A percentile compares a stretch with the other conserved stretches of the same genome.
Conservation (phyloP, 2,888 invertebrate genomes). For the Hipparchia sbordonii region DNA sequence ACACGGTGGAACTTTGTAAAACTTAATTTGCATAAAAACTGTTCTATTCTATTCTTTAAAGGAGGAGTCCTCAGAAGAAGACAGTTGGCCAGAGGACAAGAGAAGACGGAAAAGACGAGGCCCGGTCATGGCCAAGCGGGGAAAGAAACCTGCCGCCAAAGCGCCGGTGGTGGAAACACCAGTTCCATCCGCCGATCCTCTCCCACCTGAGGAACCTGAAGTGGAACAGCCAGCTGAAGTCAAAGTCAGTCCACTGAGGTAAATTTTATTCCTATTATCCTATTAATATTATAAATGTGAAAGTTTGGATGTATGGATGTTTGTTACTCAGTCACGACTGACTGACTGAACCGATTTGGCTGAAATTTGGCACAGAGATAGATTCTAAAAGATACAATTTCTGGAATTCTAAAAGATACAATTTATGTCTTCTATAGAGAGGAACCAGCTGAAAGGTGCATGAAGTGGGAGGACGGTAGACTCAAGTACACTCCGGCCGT, state of each 20-base stretch:
- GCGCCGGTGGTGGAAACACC: constrained; percentile 40
- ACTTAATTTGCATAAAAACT: neutral
- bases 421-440: constrained; percentile 45
- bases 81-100: constrained; percentile 69
- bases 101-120: constrained; percentile 58
- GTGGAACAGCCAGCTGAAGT: constrained; percentile 38
- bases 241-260: constrained; percentile 51
- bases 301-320: too few relatives aligned
- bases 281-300: too few relatives aligned
- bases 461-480: constrained; percentile 76
- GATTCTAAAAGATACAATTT: too few relatives aligned
- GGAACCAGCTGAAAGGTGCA: constrained; percentile 63
- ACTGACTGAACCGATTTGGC: too few relatives aligned
- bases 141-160: constrained; percentile 45
- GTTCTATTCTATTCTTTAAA: neutral
- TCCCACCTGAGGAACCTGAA: constrained; percentile 38
- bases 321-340: too few relatives aligned
- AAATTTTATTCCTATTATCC: neutral
- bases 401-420: neutral
- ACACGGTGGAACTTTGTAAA: too few relatives aligned
- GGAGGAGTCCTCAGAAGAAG: constrained; percentile 77
- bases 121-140: constrained; percentile 52
- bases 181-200: constrained; percentile 45
- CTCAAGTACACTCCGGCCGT: constrained; percentile 78
- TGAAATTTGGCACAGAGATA: too few relatives aligned